Evolutionary conservation across 1,140 invertebrate genomes (phyloP).

Genomic region (Conopomorpha cramerella): DNA sequence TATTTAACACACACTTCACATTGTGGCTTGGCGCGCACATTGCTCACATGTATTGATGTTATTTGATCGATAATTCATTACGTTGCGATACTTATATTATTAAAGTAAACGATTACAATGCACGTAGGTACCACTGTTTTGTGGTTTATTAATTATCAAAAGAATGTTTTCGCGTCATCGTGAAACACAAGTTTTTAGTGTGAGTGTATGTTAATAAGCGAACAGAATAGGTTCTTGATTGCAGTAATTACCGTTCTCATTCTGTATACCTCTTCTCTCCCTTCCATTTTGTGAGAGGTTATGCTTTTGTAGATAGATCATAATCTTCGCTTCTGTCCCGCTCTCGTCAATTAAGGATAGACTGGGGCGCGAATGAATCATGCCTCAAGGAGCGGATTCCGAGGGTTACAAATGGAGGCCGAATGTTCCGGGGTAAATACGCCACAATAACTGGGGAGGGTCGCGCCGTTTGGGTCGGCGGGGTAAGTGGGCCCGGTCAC

Average conservation of each 20-base stretch:
- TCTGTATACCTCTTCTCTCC: too few relatives aligned
- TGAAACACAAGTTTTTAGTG: too few relatives aligned
- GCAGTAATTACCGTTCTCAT: too few relatives aligned
- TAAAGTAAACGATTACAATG: background rate
- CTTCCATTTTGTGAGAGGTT: too few relatives aligned
- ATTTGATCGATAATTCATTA: slow-evolving; percentile 15
- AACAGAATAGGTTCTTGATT: too few relatives aligned
- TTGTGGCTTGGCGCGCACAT: slow-evolving; percentile 51
- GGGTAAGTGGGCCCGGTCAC: slow-evolving; percentile 50
- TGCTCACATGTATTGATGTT: slow-evolving; percentile 31
- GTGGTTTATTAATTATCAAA: too few relatives aligned
- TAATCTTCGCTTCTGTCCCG: too few relatives aligned
- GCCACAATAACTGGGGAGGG: slow-evolving; percentile 48
- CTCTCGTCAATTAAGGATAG: slow-evolving; percentile 36
- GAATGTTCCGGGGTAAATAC: slow-evolving; percentile 49
- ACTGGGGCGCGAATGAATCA: slow-evolving; percentile 47
- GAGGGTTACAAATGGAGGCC: slow-evolving; percentile 51
- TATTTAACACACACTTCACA: slow-evolving; percentile 51
- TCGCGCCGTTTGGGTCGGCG: slow-evolving; percentile 32
- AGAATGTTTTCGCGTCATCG: too few relatives aligned
- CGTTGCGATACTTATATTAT: too few relatives aligned
- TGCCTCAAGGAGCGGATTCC: slow-evolving; percentile 54
- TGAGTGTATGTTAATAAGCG: too few relatives aligned
- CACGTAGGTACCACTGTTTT: too few relatives aligned
- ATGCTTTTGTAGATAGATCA: too few relatives aligned